A percentile compares a stretch with the other conserved stretches of the same genome.
Evolutionary conservation across 2,797 vertebrate genomes (phyloP).

Genomic region (Semotilus atromaculatus): DNA sequence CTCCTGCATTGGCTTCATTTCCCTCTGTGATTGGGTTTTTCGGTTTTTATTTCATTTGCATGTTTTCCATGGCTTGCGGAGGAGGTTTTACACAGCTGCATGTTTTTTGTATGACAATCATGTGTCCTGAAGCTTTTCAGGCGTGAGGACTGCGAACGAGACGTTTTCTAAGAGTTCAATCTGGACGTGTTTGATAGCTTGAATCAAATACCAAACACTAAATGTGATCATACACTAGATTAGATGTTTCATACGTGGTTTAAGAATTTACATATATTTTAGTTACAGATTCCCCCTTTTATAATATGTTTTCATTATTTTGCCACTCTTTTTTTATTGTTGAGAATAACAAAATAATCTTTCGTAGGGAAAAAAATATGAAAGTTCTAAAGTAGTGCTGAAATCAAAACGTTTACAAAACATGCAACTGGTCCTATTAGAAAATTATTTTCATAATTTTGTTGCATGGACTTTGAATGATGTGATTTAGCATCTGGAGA

Average conservation of each 20-base stretch:
- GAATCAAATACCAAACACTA: conserved; percentile 5
- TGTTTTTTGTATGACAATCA: conserved; percentile 24
- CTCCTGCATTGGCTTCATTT: background rate
- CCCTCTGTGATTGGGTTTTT: background rate
- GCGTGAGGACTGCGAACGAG: background rate
- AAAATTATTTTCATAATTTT: background rate
- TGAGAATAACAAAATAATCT: background rate
- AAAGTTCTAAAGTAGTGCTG: background rate
- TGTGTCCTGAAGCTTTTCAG: background rate
- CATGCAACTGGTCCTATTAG: background rate
- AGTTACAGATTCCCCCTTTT: background rate
- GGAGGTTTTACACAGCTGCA: background rate
- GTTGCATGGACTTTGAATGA: background rate
- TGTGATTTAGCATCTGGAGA: background rate
- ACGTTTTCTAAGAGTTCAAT: background rate
- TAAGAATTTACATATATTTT: background rate
- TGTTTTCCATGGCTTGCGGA: background rate
- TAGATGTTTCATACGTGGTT: background rate
- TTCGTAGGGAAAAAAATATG: background rate
- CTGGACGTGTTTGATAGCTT: background rate
- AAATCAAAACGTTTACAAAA: too few species aligned
- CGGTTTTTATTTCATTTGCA: conserved; percentile 1
- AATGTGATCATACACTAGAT: background rate
- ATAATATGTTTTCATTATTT: background rate
- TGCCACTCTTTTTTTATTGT: background rate